Conservation (phyloP, 2,888 invertebrate species). For the Entomobrya proxima region DNA sequence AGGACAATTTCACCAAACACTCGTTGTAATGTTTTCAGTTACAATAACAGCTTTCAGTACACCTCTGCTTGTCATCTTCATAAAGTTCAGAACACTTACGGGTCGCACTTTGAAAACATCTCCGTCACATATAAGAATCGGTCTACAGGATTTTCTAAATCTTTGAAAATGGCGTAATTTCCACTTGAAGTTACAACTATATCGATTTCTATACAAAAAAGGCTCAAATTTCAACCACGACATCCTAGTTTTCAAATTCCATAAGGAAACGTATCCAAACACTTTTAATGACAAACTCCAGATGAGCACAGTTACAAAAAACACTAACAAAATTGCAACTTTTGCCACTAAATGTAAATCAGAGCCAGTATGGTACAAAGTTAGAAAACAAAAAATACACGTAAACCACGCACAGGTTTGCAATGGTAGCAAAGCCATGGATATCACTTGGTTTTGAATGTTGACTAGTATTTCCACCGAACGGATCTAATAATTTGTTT, state of each 20-base stretch:
- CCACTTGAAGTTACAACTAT: background rate
- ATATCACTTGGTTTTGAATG: background rate
- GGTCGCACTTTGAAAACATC: background rate
- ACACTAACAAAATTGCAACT: no score
- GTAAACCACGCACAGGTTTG: background rate
- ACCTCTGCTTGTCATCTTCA: background rate
- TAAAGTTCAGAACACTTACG: background rate
- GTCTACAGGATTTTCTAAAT: background rate
- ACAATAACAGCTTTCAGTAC: background rate
- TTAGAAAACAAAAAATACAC: background rate
- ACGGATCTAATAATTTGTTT: background rate
- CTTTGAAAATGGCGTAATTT: background rate
- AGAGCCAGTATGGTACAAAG: no score
- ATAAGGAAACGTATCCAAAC: background rate
- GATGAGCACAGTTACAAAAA: background rate
- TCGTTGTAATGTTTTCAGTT: no score
- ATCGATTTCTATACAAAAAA: background rate
- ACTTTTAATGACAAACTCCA: background rate
- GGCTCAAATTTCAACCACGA: background rate
- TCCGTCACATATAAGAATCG: background rate
- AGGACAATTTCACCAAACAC: no score
- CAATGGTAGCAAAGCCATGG: background rate
- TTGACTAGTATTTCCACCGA: background rate
- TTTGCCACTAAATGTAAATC: background rate
- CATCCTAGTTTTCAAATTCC: background rate